Conservation (phyloP, 2,888 invertebrate species). For the Callimorpha dominula region DNA sequence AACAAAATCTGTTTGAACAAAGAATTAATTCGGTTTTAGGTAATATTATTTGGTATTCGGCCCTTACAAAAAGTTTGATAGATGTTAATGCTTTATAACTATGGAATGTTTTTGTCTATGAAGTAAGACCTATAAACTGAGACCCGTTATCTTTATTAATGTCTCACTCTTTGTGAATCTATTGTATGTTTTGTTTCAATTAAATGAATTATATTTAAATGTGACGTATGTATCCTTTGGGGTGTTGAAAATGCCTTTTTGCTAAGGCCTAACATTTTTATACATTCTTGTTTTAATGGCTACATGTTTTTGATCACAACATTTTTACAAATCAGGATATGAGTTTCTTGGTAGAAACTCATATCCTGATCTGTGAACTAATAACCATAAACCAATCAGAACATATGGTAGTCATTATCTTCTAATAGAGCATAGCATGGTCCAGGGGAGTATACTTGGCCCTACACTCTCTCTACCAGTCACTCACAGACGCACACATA, state of each 20-base stretch:
- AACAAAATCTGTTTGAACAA: not conserved
- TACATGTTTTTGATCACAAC: too few relatives aligned
- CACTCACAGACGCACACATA: too few relatives aligned
- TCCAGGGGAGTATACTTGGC: not conserved
- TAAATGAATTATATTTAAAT: not conserved
- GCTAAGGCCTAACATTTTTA: not conserved
- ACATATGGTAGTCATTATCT: not conserved
- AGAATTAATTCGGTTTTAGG: not conserved
- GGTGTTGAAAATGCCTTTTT: not conserved
- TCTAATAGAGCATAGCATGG: not conserved
- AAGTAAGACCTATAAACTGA: too few relatives aligned
- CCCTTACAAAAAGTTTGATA: not conserved
- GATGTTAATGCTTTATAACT: not conserved
- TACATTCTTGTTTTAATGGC: not conserved
- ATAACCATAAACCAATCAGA: too few relatives aligned
- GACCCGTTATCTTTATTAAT: not conserved
- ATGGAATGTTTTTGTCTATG: not conserved
- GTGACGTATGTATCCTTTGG: not conserved
- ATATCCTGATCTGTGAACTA: too few relatives aligned
- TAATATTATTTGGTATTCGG: not conserved
- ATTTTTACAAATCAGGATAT: too few relatives aligned
- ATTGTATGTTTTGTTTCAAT: not conserved
- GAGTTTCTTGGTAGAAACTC: too few relatives aligned
- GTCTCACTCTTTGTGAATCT: not conserved
- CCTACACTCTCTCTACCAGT: not conserved